Conservation (phyloP, 2,888 invertebrate species). For the Drosophila sordidula region DNA sequence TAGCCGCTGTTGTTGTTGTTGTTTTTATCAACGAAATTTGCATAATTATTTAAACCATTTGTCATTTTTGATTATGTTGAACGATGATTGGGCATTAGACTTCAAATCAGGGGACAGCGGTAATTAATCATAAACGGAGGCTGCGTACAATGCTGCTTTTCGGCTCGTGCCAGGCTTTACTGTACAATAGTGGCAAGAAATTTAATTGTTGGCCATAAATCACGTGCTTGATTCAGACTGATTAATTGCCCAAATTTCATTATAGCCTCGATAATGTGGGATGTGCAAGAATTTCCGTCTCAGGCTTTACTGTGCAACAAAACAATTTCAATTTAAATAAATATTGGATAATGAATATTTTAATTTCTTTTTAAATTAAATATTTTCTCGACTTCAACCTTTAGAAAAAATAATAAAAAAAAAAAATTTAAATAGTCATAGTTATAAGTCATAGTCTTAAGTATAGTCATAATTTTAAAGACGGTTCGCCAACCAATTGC, state of each 20-base stretch:
- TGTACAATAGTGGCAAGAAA: not conserved
- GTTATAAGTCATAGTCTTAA: too few relatives aligned
- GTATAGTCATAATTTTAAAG: too few relatives aligned
- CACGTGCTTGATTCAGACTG: not conserved
- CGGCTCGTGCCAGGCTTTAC: not conserved
- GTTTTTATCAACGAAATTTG: slow-evolving; percentile 11
- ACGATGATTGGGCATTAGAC: slow-evolving; percentile 5
- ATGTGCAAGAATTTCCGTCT: not conserved
- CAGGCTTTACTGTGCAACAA: not conserved
- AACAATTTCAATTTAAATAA: not conserved
- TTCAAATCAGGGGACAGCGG: slow-evolving; percentile 1
- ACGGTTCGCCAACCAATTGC: too few relatives aligned
- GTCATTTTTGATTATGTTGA: slow-evolving; percentile 8
- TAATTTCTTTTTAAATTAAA: too few relatives aligned
- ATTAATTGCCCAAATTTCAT: not conserved
- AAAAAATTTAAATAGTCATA: too few relatives aligned
- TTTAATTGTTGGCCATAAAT: slow-evolving; percentile 1
- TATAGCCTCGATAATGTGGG: not conserved
- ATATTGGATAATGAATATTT: too few relatives aligned
- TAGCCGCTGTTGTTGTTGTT: not conserved
- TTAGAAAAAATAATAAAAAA: too few relatives aligned
- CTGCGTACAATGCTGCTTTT: too few relatives aligned
- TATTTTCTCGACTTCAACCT: too few relatives aligned
- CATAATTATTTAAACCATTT: slow-evolving; percentile 34
- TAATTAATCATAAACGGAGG: slow-evolving; percentile 8